A percentile compares a stretch with the other conserved stretches of the same genome.
Conservation (phyloP, 1,140 invertebrate genomes). For the Anastatus disparis region DNA sequence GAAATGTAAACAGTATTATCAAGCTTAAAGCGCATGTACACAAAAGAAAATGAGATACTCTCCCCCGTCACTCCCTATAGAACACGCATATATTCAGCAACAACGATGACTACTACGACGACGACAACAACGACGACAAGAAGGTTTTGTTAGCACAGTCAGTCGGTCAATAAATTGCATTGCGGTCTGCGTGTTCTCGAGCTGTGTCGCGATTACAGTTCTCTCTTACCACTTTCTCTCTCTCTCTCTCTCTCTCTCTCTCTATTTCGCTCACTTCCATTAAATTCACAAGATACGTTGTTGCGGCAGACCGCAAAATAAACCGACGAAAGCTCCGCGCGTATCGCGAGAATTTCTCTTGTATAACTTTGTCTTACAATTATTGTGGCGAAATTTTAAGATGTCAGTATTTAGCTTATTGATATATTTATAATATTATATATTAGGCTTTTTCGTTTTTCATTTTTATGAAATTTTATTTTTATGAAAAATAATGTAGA, state of each 20-base stretch:
- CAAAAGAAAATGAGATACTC: background rate
- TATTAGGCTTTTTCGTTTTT: too few relatives aligned
- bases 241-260: too few relatives aligned
- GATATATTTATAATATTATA: too few relatives aligned
- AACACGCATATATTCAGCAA: too few relatives aligned
- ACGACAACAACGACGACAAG: background rate
- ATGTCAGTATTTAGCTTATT: background rate
- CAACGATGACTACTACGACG: too few relatives aligned
- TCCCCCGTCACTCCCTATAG: too few relatives aligned
- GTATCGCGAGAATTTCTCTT: background rate
- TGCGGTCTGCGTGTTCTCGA: background rate
- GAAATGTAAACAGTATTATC: constrained; percentile 18
- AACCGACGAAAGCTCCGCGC: background rate
- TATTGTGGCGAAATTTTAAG: background rate
- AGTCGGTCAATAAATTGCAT: constrained; percentile 33
- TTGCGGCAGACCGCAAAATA: constrained; percentile 18
- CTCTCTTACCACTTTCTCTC: too few relatives aligned
- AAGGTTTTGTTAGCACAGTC: background rate
- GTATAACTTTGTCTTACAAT: background rate
- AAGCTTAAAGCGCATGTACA: background rate
- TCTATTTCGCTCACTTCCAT: too few relatives aligned
- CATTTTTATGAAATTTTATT: background rate
- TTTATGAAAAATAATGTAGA: background rate
- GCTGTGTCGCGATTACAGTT: constrained; percentile 17
- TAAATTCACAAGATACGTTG: constrained; percentile 35